These are phyloP conservation scores for Gymnocypris eckloni DNA, from an alignment of 2,797 vertebrate genomes.

Conservation along the genomic window DNA sequence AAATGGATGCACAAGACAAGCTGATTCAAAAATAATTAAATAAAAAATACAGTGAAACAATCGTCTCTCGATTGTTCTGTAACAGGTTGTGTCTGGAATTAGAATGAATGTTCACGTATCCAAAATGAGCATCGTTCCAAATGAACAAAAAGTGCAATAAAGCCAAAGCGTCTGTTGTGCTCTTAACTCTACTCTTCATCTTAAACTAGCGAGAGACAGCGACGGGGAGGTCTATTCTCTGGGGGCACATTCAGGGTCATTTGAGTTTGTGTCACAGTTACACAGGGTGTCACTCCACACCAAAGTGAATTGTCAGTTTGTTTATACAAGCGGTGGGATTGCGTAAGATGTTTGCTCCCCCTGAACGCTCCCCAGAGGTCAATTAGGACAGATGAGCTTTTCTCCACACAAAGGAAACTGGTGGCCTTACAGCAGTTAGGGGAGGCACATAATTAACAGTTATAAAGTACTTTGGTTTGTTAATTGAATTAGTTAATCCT, in stretches of 20 bases:
- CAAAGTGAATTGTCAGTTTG: conserved; percentile 84
- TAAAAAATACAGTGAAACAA: background rate
- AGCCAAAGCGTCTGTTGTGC: conserved; percentile 12
- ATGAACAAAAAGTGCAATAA: conserved; percentile 4
- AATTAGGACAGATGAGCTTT: conserved; percentile 86
- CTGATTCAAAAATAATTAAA: background rate
- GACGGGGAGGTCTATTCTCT: conserved; percentile 66
- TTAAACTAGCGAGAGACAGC: conserved; percentile 42
- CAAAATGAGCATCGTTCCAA: background rate
- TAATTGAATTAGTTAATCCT: conserved; percentile 84
- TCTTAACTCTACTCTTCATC: background rate
- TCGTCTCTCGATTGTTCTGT: background rate
- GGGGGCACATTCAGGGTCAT: conserved; percentile 80
- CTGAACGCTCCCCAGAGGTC: conserved; percentile 83
- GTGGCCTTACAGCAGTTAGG: conserved; percentile 80
- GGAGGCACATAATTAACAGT: conserved; percentile 85
- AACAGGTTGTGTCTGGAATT: background rate
- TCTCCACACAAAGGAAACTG: conserved; percentile 83
- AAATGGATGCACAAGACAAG: background rate
- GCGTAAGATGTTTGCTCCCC: conserved; percentile 76
- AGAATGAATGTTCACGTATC: background rate
- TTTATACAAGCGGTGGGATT: conserved; percentile 84
- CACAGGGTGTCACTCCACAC: conserved; percentile 79
- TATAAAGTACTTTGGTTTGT: conserved; percentile 87
- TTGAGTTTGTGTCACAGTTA: conserved; percentile 77